Conservation (phyloP, 2,113 vertebrate genomes). For the Brachionichthys hirsutus region DNA sequence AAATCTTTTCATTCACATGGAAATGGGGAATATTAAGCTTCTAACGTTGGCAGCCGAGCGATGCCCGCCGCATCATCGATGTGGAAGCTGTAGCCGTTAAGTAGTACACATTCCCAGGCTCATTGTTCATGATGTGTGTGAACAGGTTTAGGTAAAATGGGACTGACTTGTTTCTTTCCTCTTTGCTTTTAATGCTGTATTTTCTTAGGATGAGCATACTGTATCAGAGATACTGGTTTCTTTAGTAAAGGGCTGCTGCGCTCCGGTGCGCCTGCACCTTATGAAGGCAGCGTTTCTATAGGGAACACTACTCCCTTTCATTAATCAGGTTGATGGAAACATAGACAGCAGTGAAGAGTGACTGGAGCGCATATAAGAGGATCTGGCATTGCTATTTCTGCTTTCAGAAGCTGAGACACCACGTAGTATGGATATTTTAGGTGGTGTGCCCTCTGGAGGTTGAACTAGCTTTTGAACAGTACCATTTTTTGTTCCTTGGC, state of each 20-base stretch:
- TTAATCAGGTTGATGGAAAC: conserved; percentile 4
- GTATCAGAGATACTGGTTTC: neutral
- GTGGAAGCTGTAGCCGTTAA: conserved; percentile 2
- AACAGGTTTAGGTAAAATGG: conserved; percentile 7
- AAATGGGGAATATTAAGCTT: conserved; percentile 30
- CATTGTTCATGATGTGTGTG: neutral
- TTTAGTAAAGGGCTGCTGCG: neutral
- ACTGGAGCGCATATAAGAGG: conserved; percentile 11
- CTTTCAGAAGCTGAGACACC: neutral
- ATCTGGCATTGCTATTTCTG: neutral
- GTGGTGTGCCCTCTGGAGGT: neutral
- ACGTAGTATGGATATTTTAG: neutral
- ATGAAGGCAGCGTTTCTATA: conserved; percentile 11
- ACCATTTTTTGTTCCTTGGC: too few species aligned
- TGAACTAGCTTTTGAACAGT: neutral
- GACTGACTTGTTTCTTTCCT: conserved; percentile 2
- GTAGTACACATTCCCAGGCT: conserved; percentile 6
- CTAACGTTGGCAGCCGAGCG: conserved; percentile 7
- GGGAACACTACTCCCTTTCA: conserved; percentile 43
- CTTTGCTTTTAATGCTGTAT: too few species aligned
- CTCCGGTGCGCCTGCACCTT: conserved; percentile 30
- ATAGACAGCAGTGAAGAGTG: conserved; percentile 31
- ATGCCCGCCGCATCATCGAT: conserved; percentile 10
- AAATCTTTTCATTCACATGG: conserved; percentile 23
- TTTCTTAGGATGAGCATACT: neutral